Base-by-base conservation (phyloP, 2,113 vertebrate genomes). In the Puntigrus tetrazona region DNA sequence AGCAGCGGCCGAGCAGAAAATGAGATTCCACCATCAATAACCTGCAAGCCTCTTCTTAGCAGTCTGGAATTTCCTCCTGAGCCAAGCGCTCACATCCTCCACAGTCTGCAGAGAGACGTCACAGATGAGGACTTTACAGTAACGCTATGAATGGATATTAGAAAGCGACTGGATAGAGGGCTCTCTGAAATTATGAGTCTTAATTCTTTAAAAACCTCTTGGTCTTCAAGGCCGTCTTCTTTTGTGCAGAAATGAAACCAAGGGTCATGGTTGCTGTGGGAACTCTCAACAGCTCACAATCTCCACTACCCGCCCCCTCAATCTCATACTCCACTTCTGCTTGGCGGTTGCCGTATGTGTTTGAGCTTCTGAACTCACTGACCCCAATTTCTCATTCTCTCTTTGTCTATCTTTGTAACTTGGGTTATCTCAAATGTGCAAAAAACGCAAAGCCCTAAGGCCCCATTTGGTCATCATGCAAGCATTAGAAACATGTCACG, bases 1-100 rank as follows among this genome's bases (percentile, higher is more conserved):
- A 79, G 80, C 61, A 52, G 61, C 86, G 52, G 74, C 50, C 36
- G 67, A 87, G 84, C 84, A 87, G 79, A 87, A 87, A 89, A 87
- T 87, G 82, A 87, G 82, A 87, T 86, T 87, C 80, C 83, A 73
- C 80, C 74, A 67, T 75, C 75, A 73, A 59, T 31, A 57, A 89
- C 86, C 86, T 84, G 67, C 70, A 75, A 72, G 63, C 86, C 65
- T 76, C 47, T 70, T 63, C 36, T 69, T 25, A 81, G 55, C 25
- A 25, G 50, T 3, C 27, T 76, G 83, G 85, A 84, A 85, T 83
- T 83, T 81, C 83, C 76, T 83, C 69, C 59, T 36, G 45, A 27
- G 77, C 55, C 14, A 63, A 78, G 59, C 1, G 52, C 29, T 50
- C 50, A 80, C 14, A 84, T 87, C 69, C 63, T 82, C 65, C 38